Evolutionary conservation across 2,888 invertebrate genomes (phyloP).

Genomic region (Athalia rosae): DNA sequence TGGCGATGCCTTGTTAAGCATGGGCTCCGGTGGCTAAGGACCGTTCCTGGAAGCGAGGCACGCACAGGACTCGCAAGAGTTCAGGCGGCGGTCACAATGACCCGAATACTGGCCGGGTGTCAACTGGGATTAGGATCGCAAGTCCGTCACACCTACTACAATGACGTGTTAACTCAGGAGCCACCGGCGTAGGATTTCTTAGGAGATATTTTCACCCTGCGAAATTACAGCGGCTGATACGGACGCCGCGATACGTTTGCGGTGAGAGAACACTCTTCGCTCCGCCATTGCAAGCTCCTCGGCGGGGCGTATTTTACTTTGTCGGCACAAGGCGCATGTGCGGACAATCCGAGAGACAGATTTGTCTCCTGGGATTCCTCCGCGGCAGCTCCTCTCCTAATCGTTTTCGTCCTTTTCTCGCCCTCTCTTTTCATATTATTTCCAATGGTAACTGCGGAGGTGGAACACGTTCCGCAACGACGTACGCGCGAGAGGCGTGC

Average conservation of each 20-base stretch:
- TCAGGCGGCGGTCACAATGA: slow-evolving; percentile 17
- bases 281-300: slow-evolving; percentile 49
- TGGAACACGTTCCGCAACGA: background rate
- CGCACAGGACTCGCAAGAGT: slow-evolving; percentile 51
- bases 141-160: slow-evolving; percentile 67
- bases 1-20: background rate
- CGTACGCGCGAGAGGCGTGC: background rate
- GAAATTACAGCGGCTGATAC: background rate
- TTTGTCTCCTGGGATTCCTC: slow-evolving; percentile 65
- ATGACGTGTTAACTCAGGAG: slow-evolving; percentile 66
- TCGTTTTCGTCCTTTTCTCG: slow-evolving; percentile 51
- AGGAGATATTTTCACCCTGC: slow-evolving; percentile 1
- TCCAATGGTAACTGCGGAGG: background rate
- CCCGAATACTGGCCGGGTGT: slow-evolving; percentile 57
- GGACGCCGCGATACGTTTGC: slow-evolving; percentile 26
- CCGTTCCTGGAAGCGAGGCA: slow-evolving; percentile 65
- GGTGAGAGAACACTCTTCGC: slow-evolving; percentile 17
- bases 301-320: slow-evolving; percentile 66
- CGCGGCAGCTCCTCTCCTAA: slow-evolving; percentile 57
- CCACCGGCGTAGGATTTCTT: slow-evolving; percentile 56
- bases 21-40: slow-evolving; percentile 58
- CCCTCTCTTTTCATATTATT: background rate
- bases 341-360: slow-evolving; percentile 71
- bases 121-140: slow-evolving; percentile 69
- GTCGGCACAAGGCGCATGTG: slow-evolving; percentile 70